phyloP scores from a whole-genome alignment of 1,140 invertebrate species.

The Drosophila micromelanica region DNA sequence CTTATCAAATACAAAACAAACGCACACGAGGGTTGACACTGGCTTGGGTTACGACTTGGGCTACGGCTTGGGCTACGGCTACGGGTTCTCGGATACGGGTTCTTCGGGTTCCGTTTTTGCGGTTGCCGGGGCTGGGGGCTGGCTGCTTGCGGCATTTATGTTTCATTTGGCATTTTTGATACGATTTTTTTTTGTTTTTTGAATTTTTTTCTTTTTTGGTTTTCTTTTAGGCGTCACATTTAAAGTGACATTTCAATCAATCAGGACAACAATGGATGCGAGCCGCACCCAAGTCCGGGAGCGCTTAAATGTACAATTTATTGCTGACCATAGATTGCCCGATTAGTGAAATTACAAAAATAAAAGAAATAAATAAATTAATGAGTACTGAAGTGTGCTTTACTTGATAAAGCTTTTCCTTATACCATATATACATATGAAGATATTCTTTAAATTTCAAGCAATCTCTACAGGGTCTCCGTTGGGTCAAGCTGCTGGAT shows the following conservation, averaged over 20 bases:
- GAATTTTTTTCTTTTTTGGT: constrained; percentile 2
- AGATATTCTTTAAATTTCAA: constrained; percentile 39
- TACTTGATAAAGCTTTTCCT: not conserved
- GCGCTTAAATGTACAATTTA: constrained; percentile 48
- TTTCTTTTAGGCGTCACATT: constrained; percentile 56
- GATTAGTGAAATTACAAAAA: constrained; percentile 25
- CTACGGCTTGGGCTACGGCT: not conserved
- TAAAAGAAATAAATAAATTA: not conserved
- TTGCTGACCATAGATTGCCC: constrained; percentile 32
- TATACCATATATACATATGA: too few relatives aligned
- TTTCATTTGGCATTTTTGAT: constrained; percentile 81
- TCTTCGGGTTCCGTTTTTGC: constrained; percentile 20
- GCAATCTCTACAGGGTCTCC: not conserved
- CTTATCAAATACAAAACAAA: constrained; percentile 81
- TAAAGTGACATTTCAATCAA: constrained; percentile 83
- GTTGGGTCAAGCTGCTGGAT: not conserved
- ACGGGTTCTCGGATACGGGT: not conserved
- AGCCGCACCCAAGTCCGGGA: not conserved
- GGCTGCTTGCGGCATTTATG: constrained; percentile 68
- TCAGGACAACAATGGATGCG: constrained; percentile 41
- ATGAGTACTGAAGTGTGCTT: not conserved
- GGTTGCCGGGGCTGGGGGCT: constrained; percentile 39
- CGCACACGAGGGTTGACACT: constrained; percentile 57
- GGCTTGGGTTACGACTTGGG: not conserved
- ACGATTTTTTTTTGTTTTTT: constrained; percentile 22